These are phyloP conservation scores for Lagorchestes hirsutus DNA, from an alignment of 2,797 vertebrate genomes.

Conservation along the genomic window DNA sequence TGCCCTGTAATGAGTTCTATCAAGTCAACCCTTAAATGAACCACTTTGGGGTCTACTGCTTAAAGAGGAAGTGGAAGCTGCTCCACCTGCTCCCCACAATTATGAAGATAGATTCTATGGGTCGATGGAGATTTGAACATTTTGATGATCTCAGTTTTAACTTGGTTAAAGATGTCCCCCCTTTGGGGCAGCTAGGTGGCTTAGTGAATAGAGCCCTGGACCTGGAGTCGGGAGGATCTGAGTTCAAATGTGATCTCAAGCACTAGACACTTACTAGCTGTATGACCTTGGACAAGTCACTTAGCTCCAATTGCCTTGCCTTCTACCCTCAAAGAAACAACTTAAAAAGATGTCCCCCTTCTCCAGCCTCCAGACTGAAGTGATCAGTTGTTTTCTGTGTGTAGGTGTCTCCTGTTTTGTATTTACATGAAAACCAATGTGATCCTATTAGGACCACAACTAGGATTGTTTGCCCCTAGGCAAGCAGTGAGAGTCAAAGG, in stretches of 20 bases:
- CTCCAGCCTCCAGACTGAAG: background rate
- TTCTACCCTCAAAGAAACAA: too few species aligned
- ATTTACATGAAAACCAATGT: background rate
- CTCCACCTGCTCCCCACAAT: background rate
- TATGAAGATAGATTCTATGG: background rate
- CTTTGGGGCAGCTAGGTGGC: too few species aligned
- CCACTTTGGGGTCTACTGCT: background rate
- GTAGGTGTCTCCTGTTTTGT: background rate
- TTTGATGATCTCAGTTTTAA: background rate
- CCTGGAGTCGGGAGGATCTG: too few species aligned
- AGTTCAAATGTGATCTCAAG: too few species aligned
- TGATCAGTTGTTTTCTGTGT: background rate
- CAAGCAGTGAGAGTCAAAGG: background rate
- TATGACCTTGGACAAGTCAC: too few species aligned
- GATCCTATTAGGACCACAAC: background rate
- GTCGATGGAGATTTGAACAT: background rate
- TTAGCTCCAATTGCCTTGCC: too few species aligned
- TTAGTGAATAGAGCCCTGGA: too few species aligned
- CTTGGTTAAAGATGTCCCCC: background rate
- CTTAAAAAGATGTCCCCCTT: background rate
- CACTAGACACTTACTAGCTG: too few species aligned
- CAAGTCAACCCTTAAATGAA: background rate
- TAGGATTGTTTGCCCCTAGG: background rate
- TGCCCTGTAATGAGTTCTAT: background rate
- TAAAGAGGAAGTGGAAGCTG: background rate